phyloP scores from a whole-genome alignment of 2,113 vertebrate species.

The Nettapus auritus region DNA sequence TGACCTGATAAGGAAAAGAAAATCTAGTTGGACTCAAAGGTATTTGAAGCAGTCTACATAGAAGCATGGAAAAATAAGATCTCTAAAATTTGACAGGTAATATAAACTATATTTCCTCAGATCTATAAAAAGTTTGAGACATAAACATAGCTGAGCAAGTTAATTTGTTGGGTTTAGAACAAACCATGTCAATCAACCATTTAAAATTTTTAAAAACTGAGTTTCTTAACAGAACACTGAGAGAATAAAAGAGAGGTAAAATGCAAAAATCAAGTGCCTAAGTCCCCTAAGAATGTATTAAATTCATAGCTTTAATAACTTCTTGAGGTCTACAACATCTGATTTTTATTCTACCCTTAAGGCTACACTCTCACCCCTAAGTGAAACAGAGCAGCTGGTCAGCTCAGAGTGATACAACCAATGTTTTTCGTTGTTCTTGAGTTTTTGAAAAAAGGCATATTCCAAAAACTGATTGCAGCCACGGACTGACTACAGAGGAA shows the following conservation, averaged over 20 bases:
- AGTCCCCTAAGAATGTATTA: neutral
- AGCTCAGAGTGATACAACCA: neutral
- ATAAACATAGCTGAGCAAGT: neutral
- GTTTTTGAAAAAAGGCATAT: neutral
- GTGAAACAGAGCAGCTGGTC: neutral
- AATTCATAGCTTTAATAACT: neutral
- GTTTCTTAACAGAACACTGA: neutral
- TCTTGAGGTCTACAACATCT: rapidly evolving
- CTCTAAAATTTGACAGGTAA: neutral
- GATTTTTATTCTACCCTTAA: neutral
- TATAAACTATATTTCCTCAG: neutral
- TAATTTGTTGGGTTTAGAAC: neutral
- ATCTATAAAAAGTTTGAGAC: neutral
- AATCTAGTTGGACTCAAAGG: neutral
- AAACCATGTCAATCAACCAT: neutral
- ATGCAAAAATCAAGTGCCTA: neutral
- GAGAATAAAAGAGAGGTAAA: neutral
- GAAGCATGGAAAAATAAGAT: neutral
- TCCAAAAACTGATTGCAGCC: neutral
- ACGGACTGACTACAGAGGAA: neutral
- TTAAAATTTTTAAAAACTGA: neutral
- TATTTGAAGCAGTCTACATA: neutral
- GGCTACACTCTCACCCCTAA: neutral
- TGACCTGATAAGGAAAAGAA: neutral
- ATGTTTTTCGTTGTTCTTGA: neutral